Evolutionary conservation across 2,888 invertebrate species (phyloP).

Genomic region (Volucella zonaria): DNA sequence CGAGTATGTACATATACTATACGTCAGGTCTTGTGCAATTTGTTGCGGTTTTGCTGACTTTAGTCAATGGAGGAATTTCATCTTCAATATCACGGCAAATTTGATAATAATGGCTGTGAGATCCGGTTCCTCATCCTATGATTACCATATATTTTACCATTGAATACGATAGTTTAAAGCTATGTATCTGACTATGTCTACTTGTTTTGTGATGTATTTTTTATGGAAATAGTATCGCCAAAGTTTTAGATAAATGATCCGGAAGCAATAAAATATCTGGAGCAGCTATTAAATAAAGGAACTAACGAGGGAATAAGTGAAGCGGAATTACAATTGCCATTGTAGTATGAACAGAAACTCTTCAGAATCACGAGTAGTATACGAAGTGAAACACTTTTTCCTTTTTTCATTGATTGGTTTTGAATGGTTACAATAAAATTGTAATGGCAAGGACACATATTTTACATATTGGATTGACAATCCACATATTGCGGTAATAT

Average conservation of each 20-base stretch:
- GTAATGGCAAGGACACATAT: background rate
- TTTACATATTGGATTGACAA: background rate
- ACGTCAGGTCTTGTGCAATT: too few relatives aligned
- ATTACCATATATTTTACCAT: too few relatives aligned
- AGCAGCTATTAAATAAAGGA: constrained; percentile 78
- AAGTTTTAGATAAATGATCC: constrained; percentile 17
- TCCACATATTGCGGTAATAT: background rate
- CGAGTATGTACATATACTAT: too few relatives aligned
- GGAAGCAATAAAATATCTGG: constrained; percentile 77
- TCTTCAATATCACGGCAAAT: background rate
- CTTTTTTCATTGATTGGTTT: constrained; percentile 22
- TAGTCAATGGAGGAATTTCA: background rate
- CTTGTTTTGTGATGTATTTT: background rate
- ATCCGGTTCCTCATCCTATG: background rate
- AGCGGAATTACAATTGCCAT: constrained; percentile 83
- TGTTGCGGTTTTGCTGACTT: too few relatives aligned
- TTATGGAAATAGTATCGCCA: background rate
- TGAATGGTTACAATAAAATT: constrained; percentile 20
- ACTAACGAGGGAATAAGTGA: constrained; percentile 79
- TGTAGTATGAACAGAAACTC: constrained; percentile 86
- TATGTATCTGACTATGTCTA: too few relatives aligned
- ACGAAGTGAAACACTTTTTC: background rate
- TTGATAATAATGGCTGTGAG: constrained; percentile 8
- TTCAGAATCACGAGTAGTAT: constrained; percentile 80
- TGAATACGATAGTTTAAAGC: background rate